Base-by-base conservation (phyloP, 2,113 vertebrate genomes). In the Panthera leo region DNA sequence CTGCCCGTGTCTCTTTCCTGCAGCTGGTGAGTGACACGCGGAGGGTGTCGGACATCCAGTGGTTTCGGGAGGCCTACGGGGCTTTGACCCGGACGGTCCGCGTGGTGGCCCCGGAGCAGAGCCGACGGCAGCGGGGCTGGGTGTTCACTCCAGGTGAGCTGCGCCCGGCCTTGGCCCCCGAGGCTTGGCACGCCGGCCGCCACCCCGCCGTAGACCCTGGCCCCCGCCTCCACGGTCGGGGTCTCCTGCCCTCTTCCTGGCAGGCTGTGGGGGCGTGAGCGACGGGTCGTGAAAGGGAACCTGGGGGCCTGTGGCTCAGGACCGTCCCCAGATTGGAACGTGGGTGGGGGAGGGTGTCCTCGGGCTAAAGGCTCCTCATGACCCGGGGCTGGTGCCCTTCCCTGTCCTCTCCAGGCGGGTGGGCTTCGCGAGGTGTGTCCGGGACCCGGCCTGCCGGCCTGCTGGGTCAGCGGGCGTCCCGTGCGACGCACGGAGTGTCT, bases 11-110 rank as follows among this genome's bases (percentile, higher is more conserved):
- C 45, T 63, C 25, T 73, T 16, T 1, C 3, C 5, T 0, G 0
- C 98, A 99, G 99, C 98, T 99, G 65, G 99, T 99, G 98, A 99
- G 99, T 5, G 99, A 99, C 15, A 96, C 99, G 0, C 98, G 99
- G 68, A 98, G 99, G 42, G n/a, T 94, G n/a, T 99, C 99, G 0
- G 99, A 99, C 12, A 95, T 99, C 83, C 98, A 99, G 71, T 99
- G 99, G 99, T 99, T 99, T 98, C 98, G 5, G 97, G 95, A 96
- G 0, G 58, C 97, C 83, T 99, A 99, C 5, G 99, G 99, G 3
- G 95, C 45, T 0, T 92, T 51, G 88, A 98, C 98, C 0, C 98
- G 95, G 94, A 99, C 98, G 0, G 99, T 99, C 61, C 98, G 99
- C 1, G 99, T 99, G 19, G 98, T 98, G 85, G 99, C 99, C 45